Conservation (phyloP, 2,113 vertebrate genomes). For the Calcarius ornatus region DNA sequence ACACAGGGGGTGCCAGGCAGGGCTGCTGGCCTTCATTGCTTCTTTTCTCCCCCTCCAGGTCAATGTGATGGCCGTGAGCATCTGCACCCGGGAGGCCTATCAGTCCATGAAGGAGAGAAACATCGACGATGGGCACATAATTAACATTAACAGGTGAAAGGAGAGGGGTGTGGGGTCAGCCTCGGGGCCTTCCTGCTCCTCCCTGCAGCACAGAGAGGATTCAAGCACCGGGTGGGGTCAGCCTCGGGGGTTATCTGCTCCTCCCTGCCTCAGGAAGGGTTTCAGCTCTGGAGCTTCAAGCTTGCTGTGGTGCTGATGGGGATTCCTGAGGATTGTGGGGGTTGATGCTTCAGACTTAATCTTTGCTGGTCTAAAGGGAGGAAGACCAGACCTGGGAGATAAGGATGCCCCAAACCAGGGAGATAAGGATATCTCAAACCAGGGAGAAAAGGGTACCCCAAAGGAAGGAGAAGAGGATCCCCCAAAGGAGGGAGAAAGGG, state of each 20-base stretch:
- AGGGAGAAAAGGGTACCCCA: neutral
- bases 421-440: too few relatives aligned
- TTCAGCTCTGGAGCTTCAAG: neutral
- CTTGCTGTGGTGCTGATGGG: neutral
- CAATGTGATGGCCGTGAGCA: conserved; percentile 91
- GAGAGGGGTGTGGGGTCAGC: neutral
- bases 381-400: neutral
- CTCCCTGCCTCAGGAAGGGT: neutral
- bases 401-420: neutral
- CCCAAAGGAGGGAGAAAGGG: neutral
- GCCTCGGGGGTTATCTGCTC: neutral
- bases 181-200: neutral
- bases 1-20: neutral
- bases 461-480: neutral
- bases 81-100: conserved; percentile 92
- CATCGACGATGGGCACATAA: conserved; percentile 93
- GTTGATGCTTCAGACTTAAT: neutral
- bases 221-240: neutral
- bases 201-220: neutral
- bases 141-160: conserved; percentile 93
- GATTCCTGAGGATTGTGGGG: neutral
- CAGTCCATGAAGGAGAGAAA: conserved; percentile 93
- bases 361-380: neutral
- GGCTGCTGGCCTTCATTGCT: neutral
- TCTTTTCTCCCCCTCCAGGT: conserved; percentile 73